Evolutionary conservation across 2,888 invertebrate genomes (phyloP).

Genomic region (Lithophane ornitopus): DNA sequence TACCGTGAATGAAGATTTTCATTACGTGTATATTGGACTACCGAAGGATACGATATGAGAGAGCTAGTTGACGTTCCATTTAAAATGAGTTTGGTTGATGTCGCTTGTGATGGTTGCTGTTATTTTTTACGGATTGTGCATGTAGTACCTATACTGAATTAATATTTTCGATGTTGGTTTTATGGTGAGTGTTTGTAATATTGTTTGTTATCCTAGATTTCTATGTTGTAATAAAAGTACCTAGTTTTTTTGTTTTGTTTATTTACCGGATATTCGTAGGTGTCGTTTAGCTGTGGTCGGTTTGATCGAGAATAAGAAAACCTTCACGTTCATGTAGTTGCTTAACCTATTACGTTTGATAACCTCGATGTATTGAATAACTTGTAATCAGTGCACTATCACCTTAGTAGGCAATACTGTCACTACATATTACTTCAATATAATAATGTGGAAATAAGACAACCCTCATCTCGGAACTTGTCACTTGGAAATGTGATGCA

Average conservation of each 20-base stretch:
- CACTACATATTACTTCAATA: neutral
- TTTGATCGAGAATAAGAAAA: slow-evolving; percentile 5
- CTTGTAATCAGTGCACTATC: neutral
- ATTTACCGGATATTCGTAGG: neutral
- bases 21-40: slow-evolving; percentile 78
- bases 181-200: slow-evolving; percentile 7
- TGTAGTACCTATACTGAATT: neutral
- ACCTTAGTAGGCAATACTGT: neutral
- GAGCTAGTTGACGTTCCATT: slow-evolving; percentile 4
- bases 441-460: neutral
- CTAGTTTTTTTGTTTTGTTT: slow-evolving; percentile 26
- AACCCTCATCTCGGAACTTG: neutral
- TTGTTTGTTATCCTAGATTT: slow-evolving; percentile 10
- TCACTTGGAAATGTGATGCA: neutral
- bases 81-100: neutral
- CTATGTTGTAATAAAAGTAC: slow-evolving; percentile 35
- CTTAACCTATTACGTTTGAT: slow-evolving; percentile 2
- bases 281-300: neutral
- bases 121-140: slow-evolving; percentile 3
- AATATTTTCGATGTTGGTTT: neutral
- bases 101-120: neutral
- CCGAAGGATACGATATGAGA: slow-evolving; percentile 70
- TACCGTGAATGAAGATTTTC: slow-evolving; percentile 56
- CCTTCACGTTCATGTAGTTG: neutral
- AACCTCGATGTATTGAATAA: slow-evolving; percentile 1